Evolutionary conservation across 2,888 invertebrate genomes (phyloP).

Genomic region (Ophion ventricosus): DNA sequence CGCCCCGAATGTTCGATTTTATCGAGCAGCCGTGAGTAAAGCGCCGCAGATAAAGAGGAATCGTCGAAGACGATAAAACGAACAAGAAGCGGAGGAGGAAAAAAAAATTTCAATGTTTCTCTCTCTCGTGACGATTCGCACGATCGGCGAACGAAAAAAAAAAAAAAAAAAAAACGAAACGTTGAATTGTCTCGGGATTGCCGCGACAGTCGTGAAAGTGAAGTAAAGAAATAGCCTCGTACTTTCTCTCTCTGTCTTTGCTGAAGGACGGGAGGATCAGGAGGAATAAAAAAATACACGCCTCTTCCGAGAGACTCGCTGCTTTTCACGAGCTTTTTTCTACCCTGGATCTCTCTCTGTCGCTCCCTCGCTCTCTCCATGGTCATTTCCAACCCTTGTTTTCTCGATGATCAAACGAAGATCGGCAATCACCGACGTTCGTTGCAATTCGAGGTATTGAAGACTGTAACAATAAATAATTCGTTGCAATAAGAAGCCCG

Average conservation of each 20-base stretch:
- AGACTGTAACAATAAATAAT: background rate
- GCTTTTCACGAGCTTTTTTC: constrained; percentile 15
- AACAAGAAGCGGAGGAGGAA: constrained; percentile 9
- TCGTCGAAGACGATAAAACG: constrained; percentile 27
- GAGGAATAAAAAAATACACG: constrained; percentile 23
- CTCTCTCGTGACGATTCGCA: constrained; percentile 23
- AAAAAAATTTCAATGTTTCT: constrained; percentile 40
- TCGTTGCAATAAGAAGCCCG: background rate
- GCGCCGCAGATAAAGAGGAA: constrained; percentile 18
- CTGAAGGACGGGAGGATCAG: constrained; percentile 5
- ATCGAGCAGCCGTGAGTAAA: constrained; percentile 29
- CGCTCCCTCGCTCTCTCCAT: background rate
- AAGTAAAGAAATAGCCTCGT: constrained; percentile 32
- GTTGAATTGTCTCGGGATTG: constrained; percentile 41
- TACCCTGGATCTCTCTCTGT: background rate
- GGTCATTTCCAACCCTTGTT: background rate
- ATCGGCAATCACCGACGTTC: background rate
- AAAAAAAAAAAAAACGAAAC: background rate
- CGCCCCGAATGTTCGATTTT: constrained; percentile 41
- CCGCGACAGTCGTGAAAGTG: constrained; percentile 26
- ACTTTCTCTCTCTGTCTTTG: constrained; percentile 11
- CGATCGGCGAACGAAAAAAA: background rate
- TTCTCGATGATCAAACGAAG: background rate
- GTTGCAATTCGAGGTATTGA: background rate
- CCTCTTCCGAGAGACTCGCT: constrained; percentile 11